Evolutionary conservation across 2,113 vertebrate species (phyloP).

Genomic region (Dasyurus viverrinus): DNA sequence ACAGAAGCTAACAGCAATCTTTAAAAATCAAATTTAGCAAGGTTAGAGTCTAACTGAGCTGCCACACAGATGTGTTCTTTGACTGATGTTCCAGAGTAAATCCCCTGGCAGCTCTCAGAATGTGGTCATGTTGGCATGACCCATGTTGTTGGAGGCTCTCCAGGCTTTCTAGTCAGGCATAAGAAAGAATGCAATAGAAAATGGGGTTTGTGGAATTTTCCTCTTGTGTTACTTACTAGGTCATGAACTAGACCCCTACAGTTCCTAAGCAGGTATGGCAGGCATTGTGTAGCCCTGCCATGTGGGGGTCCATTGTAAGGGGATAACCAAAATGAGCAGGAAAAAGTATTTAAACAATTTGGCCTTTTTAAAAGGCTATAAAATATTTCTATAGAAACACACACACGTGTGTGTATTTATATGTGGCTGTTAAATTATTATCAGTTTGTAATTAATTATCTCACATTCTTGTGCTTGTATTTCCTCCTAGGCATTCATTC

Average conservation of each 20-base stretch:
- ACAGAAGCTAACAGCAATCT: constrained; percentile 73
- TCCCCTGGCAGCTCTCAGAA: constrained; percentile 52
- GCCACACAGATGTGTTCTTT: constrained; percentile 64
- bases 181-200: constrained; percentile 39
- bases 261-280: not conserved
- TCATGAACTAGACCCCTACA: constrained; percentile 49
- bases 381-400: not conserved
- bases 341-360: not conserved
- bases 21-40: constrained; percentile 42
- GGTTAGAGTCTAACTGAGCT: constrained; percentile 57
- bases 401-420: not conserved
- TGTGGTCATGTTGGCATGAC: constrained; percentile 71
- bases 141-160: constrained; percentile 54
- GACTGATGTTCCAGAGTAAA: constrained; percentile 70
- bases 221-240: constrained; percentile 54
- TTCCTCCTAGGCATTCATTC: not conserved
- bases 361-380: constrained; percentile 18
- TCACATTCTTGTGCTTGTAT: not conserved
- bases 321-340: not conserved
- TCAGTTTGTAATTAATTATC: constrained; percentile 43
- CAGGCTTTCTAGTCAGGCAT: constrained; percentile 56
- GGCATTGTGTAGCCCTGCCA: not conserved
- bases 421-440: not conserved
- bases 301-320: not conserved
- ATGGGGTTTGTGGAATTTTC: constrained; percentile 45